Base-by-base conservation (phyloP, 2,888 invertebrate species). In the Lasioglossum pauxillum region DNA sequence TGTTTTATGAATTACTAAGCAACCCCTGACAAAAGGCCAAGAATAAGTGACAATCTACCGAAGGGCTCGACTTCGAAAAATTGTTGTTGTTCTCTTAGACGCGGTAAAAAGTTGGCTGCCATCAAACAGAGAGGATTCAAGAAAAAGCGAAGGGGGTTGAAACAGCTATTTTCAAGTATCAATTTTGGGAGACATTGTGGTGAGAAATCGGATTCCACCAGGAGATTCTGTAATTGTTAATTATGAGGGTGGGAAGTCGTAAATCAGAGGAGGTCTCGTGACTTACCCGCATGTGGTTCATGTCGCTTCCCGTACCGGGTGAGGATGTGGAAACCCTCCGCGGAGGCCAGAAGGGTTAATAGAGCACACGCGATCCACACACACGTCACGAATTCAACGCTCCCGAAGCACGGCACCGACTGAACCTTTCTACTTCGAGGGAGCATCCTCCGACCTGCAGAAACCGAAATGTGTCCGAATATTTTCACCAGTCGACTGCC, bases 221-320 rank as follows among this genome's bases (percentile, higher is more conserved):
- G 49, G 19, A 49, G 19, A 49, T 5, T 19, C 19, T 0, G 27
- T 41, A 69, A 23, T n/a, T 69, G 23, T 38, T 19, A 19, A 23
- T 69, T 23, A 23, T 8, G 69, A 41, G 5, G 38, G 38, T 19
- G n/a, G 5, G 19, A 57, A 19, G 16, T 44, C 27, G 2, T 74
- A 44, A 27, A 27, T 64, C 2, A 35, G 16, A 8, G 8, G 53
- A 10, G 23, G 27, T 38, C 19, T 35, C 27, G 38, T 64, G 35
- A 91, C 92, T 91, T 78, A 93, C 93, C 86, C 71, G 80, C 78
- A 64, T 75, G 84, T 38, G 90, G 82, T 72, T 92, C 92, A 46
- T 90, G 88, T 10, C 93, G 92, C 84, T 94, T 94, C 8, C 94
- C 94, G 78, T 92, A 94, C 7, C 93, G 92, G 69, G 91, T 89